Conservation (phyloP, 2,888 invertebrate genomes). For the Drosophila basisetae region DNA sequence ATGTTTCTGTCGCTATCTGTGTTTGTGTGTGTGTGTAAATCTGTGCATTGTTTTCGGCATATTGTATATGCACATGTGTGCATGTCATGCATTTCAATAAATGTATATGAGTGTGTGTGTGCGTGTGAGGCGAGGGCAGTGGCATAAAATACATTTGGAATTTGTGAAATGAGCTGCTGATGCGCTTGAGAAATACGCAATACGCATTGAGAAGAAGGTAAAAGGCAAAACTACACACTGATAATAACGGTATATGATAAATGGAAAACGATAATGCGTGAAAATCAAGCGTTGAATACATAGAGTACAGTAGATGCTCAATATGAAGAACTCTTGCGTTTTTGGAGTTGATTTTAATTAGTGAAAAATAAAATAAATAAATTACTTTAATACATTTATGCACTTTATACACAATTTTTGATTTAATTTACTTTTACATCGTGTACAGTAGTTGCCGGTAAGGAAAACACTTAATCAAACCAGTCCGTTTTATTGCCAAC, state of each 20-base stretch:
- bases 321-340: neutral
- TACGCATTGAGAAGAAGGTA: conserved; percentile 13
- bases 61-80: conserved; percentile 16
- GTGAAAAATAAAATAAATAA: neutral
- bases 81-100: conserved; percentile 30
- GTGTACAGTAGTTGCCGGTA: too few species aligned
- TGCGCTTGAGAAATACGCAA: conserved; percentile 23
- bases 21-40: conserved; percentile 17
- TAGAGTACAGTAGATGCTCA: neutral
- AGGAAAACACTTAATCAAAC: neutral
- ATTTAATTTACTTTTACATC: neutral
- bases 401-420: neutral
- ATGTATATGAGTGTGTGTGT: conserved; percentile 13
- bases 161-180: conserved; percentile 27
- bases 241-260: conserved; percentile 18
- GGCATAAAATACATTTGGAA: conserved; percentile 34
- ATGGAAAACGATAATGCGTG: neutral
- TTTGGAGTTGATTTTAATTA: neutral
- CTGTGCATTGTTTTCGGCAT: conserved; percentile 59
- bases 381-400: neutral
- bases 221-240: conserved; percentile 3
- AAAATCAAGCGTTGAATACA: neutral
- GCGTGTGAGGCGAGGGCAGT: conserved; percentile 23
- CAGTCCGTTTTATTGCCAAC: neutral
- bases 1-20: conserved; percentile 11